A percentile compares a stretch with the other conserved stretches of the same genome.
Conservation (phyloP, 2,888 invertebrate species). For the Bombyx huttoni region DNA sequence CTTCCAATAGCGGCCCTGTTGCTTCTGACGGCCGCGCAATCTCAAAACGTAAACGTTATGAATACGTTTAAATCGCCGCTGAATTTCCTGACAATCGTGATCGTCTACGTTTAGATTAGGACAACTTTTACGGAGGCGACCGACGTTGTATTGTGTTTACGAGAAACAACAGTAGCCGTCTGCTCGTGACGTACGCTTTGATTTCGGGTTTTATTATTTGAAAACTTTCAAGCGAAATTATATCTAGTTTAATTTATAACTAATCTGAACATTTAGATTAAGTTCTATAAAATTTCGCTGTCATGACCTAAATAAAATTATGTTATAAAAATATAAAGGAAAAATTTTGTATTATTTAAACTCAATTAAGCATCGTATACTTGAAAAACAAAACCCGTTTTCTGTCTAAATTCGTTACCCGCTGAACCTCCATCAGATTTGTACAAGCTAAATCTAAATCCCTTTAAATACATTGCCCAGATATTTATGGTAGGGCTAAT, state of each 20-base stretch:
- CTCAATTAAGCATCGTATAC: conserved; percentile 19
- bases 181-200: conserved; percentile 22
- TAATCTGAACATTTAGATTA: no score
- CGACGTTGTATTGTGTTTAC: conserved; percentile 26
- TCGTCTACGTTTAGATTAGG: conserved; percentile 50
- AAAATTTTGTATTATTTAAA: conserved; percentile 6
- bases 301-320: neutral
- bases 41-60: conserved; percentile 62
- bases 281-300: no score
- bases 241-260: no score
- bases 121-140: conserved; percentile 33
- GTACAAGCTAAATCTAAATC: conserved; percentile 60
- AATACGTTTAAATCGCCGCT: conserved; percentile 58
- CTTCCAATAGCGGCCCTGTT: conserved; percentile 64
- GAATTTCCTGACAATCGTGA: conserved; percentile 52
- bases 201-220: neutral
- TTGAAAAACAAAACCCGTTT: conserved; percentile 31
- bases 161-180: conserved; percentile 18
- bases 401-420: conserved; percentile 29
- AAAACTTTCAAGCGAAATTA: neutral
- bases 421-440: conserved; percentile 55
- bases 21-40: conserved; percentile 59
- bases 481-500: conserved; percentile 66
- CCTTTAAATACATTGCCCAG: conserved; percentile 56
- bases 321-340: neutral